A percentile compares a stretch with the other conserved stretches of the same genome.
Evolutionary conservation across 2,888 invertebrate genomes (phyloP).

Genomic region (Mythimna loreyi): DNA sequence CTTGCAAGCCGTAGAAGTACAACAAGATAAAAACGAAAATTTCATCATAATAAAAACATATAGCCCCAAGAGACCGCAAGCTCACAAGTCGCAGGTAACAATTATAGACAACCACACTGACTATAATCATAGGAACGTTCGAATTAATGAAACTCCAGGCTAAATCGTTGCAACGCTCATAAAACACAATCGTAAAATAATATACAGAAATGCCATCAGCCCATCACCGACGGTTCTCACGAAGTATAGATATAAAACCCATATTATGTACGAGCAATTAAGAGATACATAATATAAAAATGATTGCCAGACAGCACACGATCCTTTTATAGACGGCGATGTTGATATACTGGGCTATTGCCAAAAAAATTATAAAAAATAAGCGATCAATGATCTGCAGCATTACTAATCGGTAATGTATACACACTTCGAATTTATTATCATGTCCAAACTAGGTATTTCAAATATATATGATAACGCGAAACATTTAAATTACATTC

Average conservation of each 20-base stretch:
- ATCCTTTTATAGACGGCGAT: conserved; percentile 66
- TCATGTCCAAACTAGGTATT: conserved; percentile 38
- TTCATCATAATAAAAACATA: conserved; percentile 32
- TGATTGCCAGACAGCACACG: conserved; percentile 71
- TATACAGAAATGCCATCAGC: conserved; percentile 63
- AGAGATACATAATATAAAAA: conserved; percentile 70
- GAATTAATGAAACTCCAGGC: conserved; percentile 59
- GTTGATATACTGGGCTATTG: conserved; percentile 73
- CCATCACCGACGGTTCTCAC: conserved; percentile 66
- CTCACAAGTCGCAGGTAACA: conserved; percentile 34
- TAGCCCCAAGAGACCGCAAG: conserved; percentile 9
- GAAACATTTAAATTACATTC: conserved; percentile 33
- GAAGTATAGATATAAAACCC: conserved; percentile 63
- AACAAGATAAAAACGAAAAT: background rate
- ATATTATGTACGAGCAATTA: conserved; percentile 68
- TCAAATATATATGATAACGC: conserved; percentile 35
- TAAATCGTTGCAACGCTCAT: conserved; percentile 63
- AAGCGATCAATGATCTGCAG: conserved; percentile 70
- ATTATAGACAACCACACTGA: conserved; percentile 47
- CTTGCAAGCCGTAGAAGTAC: background rate
- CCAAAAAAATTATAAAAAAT: conserved; percentile 69
- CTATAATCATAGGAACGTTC: conserved; percentile 60
- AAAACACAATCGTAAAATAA: conserved; percentile 64
- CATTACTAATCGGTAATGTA: conserved; percentile 56
- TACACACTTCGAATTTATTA: conserved; percentile 55